Base-by-base conservation (phyloP, 2,888 invertebrate species). In the Endotricha flammealis region DNA sequence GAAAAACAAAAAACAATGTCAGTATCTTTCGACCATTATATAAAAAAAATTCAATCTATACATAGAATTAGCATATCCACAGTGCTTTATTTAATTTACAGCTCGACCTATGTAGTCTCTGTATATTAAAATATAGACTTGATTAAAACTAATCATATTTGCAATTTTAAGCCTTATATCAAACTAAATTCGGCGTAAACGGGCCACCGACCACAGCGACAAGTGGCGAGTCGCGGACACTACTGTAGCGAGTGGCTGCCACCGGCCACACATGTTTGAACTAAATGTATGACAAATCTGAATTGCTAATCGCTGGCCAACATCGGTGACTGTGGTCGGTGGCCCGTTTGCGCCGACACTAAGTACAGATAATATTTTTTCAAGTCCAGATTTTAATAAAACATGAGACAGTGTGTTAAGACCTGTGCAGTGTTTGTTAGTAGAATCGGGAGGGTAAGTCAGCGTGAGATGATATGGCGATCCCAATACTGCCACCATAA, bases 1-100 rank as follows among this genome's bases (percentile, higher is more conserved):
- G 86, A 85, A 83, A 78, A 81, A 83, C 73, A 85, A 81, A 80
- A n/a, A 81, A 74, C 70, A 77, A 86, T 83, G 83, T 88, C 87
- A 88, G 87, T 88, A 88, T 85, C 68, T 80, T 76, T 80, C 72
- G 76, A 80, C 76, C 72, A 79, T 74, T 64, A 49, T 64, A 62
- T 58, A 59, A 52, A 54, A 69, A 67, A 65, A 67, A 74, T 65
- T 64, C 64, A 71, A 74, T 72, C 75, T 80, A 74, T 81, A 81
- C 77, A 85, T 77, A 81, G 58, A n/a, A 78, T 75, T 72, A 74
- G 74, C 76, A 72, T 74, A 76, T 68, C 64, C 68, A 69, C 64
- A 75, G 80, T 81, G 81, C 80, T 74, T 58, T 69, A 20, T 64
- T 65, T 70, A 74, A 58, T 70, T 68, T 82, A 82, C 83, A 83